Evolutionary conservation across 2,888 invertebrate genomes (phyloP), one percentile per base, ranked within the genome.

Genomic region (Pimpla rufipes): DNA sequence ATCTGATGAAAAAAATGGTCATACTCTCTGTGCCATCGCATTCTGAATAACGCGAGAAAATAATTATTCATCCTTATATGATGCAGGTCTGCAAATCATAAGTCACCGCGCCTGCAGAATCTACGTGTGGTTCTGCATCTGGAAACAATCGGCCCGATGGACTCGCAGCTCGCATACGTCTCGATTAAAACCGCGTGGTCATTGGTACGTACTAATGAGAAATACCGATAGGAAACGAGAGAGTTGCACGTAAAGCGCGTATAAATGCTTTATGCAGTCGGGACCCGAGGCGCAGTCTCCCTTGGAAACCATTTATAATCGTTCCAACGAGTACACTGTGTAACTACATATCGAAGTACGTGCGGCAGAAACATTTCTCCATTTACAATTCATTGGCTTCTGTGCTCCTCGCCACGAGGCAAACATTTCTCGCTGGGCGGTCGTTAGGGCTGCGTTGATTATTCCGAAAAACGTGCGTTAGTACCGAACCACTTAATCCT

Each of bases 71-170:
- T 59, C 23, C 42, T 71, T 16, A n/a, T n/a, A n/a, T n/a, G 57
- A 45, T 29, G 29, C 57, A 57, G 57, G 71, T 71, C 35, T 47
- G 13, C 18, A 73, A 73, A 16, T 73, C 59, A 73, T 47, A 73
- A 59, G 73, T 73, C 73, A 73, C 29, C 18, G 59, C 35, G n/a
- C n/a, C n/a, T 47, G 59, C 73, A 35, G 16, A 18, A 18, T 47
- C 7, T 47, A 18, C 47, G 45, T n/a, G 52, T 13, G 45, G 16
- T 73, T 37, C 23, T 21, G 23, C 47, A 42, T 57, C 45, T 35
- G 35, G 45, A 57, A 73, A 73, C 73, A 73, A 73, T 73, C 59
- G 57, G 45, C 42, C 23, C 66, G 62, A 40, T 62, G 62, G 62
- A 62, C 62, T 35, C 40, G 40, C 18, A 37, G 2, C 18, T 8